A percentile compares a stretch with the other conserved stretches of the same genome.
These are phyloP conservation scores for Paradoxurus hermaphroditus DNA, from an alignment of 2,113 vertebrate species.

Conservation along the genomic window DNA sequence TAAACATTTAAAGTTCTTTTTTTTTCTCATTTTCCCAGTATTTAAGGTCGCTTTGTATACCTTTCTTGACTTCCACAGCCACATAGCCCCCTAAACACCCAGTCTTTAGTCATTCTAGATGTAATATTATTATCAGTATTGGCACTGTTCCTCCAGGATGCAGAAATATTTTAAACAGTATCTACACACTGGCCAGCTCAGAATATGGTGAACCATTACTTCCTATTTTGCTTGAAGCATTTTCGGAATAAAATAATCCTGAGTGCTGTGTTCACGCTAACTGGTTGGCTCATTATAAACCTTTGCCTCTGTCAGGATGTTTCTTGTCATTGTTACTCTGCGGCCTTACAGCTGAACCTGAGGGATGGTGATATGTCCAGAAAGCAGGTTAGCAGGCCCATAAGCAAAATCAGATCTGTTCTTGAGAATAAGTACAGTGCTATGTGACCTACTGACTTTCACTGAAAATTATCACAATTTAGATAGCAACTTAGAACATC, in stretches of 20 bases:
- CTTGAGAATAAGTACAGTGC: neutral
- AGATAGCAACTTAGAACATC: neutral
- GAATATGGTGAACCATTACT: neutral
- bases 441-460: neutral
- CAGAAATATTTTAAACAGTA: neutral
- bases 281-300: neutral
- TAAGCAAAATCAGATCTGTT: neutral
- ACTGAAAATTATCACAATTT: constrained; percentile 39
- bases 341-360: neutral
- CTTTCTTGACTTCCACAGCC: neutral
- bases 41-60: neutral
- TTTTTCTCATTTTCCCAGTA: neutral
- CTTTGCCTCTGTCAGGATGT: neutral
- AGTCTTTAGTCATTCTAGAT: neutral
- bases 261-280: neutral
- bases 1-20: neutral
- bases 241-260: neutral
- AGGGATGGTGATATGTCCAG: neutral
- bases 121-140: neutral
- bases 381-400: neutral
- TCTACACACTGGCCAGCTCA: neutral
- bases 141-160: neutral
- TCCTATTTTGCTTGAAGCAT: neutral
- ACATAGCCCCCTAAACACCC: neutral
- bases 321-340: neutral